These are phyloP conservation scores for Sus scrofa DNA, from an alignment of 2,113 vertebrate species.

Conservation along the genomic window T2T-Sscrofa CM000818.6:76664501-76665000, in stretches of 20 bases:
- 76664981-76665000: not conserved
- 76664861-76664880: not conserved
- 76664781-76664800: not conserved
- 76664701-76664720: not conserved
- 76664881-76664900: constrained; percentile 9
- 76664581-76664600: not conserved
- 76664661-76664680: not conserved
- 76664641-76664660: not conserved
- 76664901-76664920: not conserved
- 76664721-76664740: not conserved
- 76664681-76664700: not conserved
- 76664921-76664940: not conserved
- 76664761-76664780: not conserved
- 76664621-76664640: not conserved
- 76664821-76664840: not conserved
- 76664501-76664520: not conserved
- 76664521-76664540: not conserved
- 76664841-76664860: not conserved
- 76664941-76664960: not conserved
- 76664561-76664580: not conserved
- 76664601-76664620: not conserved
- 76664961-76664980: not conserved
- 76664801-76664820: not conserved
- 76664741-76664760: not conserved
- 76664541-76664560: not conserved